Conservation (phyloP, 2,113 vertebrate genomes). For the Leptosomus discolor region DNA sequence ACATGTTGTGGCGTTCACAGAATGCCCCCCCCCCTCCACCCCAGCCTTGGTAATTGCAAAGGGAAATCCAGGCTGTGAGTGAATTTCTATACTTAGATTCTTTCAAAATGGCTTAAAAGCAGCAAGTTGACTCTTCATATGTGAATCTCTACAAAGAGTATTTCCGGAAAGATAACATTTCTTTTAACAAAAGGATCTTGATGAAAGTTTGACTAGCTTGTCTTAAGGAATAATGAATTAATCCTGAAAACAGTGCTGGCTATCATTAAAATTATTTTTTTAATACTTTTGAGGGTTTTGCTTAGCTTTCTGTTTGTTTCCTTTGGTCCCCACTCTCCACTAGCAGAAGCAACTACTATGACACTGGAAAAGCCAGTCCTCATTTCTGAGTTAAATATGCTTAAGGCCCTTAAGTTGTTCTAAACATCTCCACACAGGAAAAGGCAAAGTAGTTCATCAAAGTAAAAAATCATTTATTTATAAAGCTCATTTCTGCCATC, state of each 20-base stretch:
- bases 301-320: background rate
- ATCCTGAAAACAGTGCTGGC: background rate
- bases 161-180: background rate
- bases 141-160: background rate
- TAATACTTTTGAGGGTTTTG: background rate
- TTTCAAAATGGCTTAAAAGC: background rate
- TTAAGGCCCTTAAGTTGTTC: background rate
- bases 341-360: background rate
- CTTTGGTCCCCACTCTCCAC: background rate
- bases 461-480: background rate
- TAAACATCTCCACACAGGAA: background rate
- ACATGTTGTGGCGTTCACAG: accelerated
- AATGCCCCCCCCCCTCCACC: too few relatives aligned
- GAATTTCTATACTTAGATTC: background rate
- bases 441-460: background rate
- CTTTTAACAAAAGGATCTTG: background rate
- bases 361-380: background rate
- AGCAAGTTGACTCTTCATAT: background rate
- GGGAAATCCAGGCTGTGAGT: background rate
- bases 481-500: background rate
- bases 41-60: background rate
- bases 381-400: background rate
- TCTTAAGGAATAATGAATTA: background rate
- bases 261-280: background rate
- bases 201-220: background rate